Conservation (phyloP, 2,888 invertebrate genomes). For the Mythimna lalbum region DNA sequence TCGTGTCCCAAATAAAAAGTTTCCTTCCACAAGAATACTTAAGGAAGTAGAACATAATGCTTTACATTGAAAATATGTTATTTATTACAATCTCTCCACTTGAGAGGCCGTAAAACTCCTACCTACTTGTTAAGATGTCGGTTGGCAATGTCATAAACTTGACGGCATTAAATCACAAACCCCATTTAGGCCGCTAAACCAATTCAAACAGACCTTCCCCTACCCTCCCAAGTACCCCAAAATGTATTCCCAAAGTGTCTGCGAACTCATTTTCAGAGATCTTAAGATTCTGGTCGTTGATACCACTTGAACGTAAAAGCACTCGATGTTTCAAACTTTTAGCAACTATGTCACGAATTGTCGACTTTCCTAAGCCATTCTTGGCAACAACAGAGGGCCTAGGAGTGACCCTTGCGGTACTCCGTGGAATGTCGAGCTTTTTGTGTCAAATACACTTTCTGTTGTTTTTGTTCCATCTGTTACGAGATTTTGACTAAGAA, state of each 20-base stretch:
- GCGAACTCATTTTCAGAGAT: constrained; percentile 59
- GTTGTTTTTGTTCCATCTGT: constrained; percentile 67
- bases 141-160: constrained; percentile 79
- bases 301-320: constrained; percentile 83
- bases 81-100: constrained; percentile 70
- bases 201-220: constrained; percentile 66
- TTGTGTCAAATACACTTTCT: constrained; percentile 78
- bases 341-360: constrained; percentile 84
- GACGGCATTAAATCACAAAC: constrained; percentile 83
- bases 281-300: constrained; percentile 70
- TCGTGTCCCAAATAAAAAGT: constrained; percentile 50
- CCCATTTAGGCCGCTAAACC: constrained; percentile 74
- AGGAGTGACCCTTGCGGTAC: constrained; percentile 85
- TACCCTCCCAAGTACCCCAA: constrained; percentile 37
- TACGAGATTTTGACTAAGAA: constrained; percentile 55
- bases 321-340: constrained; percentile 88
- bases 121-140: constrained; percentile 79
- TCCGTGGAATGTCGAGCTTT: constrained; percentile 80
- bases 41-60: constrained; percentile 54
- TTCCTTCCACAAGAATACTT: constrained; percentile 47
- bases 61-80: constrained; percentile 73
- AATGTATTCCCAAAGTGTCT: constrained; percentile 47
- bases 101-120: constrained; percentile 70
- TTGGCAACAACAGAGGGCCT: constrained; percentile 81
- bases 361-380: constrained; percentile 81